Evolutionary conservation across 2,113 vertebrate species (phyloP), one percentile per base, ranked within the genome.

Genomic region (Syngnathus scovelli): DNA sequence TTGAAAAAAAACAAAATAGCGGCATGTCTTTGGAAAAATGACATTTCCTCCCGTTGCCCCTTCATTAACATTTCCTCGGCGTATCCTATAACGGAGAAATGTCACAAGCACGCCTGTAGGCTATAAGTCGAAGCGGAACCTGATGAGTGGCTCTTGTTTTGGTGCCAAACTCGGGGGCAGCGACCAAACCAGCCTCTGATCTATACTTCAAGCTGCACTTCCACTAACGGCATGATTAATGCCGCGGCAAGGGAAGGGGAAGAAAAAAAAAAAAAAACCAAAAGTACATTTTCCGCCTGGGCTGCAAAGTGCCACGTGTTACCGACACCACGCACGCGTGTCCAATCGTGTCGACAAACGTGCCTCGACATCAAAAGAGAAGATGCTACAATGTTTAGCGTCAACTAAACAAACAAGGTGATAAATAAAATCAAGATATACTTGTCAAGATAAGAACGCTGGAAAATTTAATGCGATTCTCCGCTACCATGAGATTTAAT

Each of bases 21-120:
- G 18, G 55, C 27, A 72, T 68, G 74, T 77, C 61, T 54, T 67
- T 46, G 66, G 54, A 49, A 67, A 81, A 56, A 80, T 81, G 87
- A 88, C 87, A 88, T 89, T 89, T 87, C 83, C 48, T 81, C 78
- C 84, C 84, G 77, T 78, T 82, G 71, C 76, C 74, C 65, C 80
- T 86, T 90, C 83, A 91, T 91, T 91, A 86, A 83, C 86, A 90
- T 89, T 85, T 81, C 39, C 75, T 75, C 81, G 83, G 83, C 68
- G 77, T 82, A 83, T 88, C 87, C 84, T 88, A 87, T 89, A 86
- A 79, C 70, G 77, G 85, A 90, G 86, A 89, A 92, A 88, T 89
- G 90, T 90, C 89, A 87, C 75, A 74, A 75, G 75, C 68, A 33
- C 68, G 84, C 81, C 88, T 86, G 69, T 48, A 68, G 88, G 86